A percentile compares a stretch with the other conserved stretches of the same genome.
phyloP scores from a whole-genome alignment of 2,113 vertebrate genomes.

The Hyaena hyaena region DNA sequence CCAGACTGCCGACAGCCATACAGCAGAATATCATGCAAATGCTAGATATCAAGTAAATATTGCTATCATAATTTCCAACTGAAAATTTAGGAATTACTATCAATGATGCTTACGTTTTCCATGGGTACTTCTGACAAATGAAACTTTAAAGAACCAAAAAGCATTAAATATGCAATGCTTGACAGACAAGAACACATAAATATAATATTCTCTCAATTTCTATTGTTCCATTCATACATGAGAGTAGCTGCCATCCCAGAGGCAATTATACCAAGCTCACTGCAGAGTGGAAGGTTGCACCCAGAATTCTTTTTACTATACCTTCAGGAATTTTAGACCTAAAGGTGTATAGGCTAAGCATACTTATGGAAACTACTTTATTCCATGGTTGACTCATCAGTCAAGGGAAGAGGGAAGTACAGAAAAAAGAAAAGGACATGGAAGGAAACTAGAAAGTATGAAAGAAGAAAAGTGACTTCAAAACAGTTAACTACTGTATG shows the following conservation, averaged over 20 bases:
- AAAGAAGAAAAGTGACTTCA: constrained; percentile 34
- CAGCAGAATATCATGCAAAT: neutral
- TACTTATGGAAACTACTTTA: neutral
- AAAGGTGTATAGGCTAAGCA: neutral
- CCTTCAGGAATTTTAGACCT: neutral
- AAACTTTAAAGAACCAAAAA: neutral
- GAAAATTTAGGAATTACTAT: neutral
- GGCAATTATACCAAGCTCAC: neutral
- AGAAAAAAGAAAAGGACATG: neutral
- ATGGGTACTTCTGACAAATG: neutral
- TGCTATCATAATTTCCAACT: neutral
- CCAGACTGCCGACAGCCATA: neutral
- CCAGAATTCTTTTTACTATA: neutral
- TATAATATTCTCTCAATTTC: neutral
- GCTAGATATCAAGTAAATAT: neutral
- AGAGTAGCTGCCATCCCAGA: neutral
- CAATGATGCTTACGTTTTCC: neutral
- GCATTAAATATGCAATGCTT: neutral
- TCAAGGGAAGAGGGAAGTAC: neutral
- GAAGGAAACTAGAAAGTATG: neutral
- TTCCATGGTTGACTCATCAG: neutral
- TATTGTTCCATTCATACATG: neutral
- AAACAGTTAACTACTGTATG: neutral
- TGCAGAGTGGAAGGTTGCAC: neutral
- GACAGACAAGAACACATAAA: neutral